phyloP scores from a whole-genome alignment of 2,113 vertebrate genomes.

The Malurus melanocephalus region DNA sequence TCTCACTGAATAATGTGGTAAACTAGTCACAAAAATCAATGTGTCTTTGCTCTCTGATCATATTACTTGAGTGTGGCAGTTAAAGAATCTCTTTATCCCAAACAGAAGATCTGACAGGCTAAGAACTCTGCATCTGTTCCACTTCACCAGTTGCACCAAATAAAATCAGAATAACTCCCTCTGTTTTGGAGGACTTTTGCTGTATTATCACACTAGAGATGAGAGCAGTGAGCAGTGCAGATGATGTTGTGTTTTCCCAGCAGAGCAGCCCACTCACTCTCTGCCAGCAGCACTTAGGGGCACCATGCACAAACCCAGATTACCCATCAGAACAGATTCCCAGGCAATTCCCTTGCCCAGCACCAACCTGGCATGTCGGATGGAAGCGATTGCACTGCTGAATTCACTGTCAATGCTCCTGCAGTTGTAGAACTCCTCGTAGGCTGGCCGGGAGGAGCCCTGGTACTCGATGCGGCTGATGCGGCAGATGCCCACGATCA shows the following conservation, averaged over 20 bases:
- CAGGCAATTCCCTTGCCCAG: background rate
- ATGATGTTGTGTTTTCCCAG: background rate
- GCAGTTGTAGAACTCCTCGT: conserved; percentile 98
- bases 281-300: background rate
- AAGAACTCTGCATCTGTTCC: background rate
- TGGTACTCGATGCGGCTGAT: conserved; percentile 99
- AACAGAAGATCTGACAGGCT: background rate
- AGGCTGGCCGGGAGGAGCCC: conserved; percentile 92
- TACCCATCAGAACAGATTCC: background rate
- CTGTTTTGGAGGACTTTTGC: background rate
- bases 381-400: conserved; percentile 92
- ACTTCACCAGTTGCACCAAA: background rate
- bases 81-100: background rate
- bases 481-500: conserved; percentile 96
- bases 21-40: background rate
- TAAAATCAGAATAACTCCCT: background rate
- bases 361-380: conserved; percentile 92
- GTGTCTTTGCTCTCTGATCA: background rate
- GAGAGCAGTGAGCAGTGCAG: background rate
- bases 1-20: background rate
- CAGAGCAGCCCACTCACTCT: background rate
- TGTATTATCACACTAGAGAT: background rate
- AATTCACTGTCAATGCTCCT: conserved; percentile 98
- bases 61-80: background rate
- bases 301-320: background rate